Evolutionary conservation across 2,797 vertebrate species (phyloP).

Genomic region (Amblyraja radiata): DNA sequence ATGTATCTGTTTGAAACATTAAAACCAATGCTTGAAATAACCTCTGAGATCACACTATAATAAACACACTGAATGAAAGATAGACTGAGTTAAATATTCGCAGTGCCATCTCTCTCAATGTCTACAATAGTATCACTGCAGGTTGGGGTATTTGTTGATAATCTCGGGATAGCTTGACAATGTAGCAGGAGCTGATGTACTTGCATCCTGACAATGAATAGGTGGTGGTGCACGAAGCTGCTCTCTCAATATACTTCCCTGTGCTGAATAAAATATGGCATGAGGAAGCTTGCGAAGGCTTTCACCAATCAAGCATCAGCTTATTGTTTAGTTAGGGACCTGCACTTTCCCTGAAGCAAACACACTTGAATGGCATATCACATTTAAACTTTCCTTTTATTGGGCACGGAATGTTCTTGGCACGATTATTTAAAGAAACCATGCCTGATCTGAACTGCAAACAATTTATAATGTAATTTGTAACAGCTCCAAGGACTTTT

Average conservation of each 20-base stretch:
- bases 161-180: background rate
- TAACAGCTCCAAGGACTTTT: background rate
- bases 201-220: slow-evolving; percentile 16
- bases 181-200: slow-evolving; percentile 3
- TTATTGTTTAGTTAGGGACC: slow-evolving; percentile 36
- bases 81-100: background rate
- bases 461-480: slow-evolving; percentile 19
- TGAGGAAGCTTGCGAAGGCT: slow-evolving; percentile 19
- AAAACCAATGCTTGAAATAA: background rate
- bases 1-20: background rate
- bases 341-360: slow-evolving; percentile 32
- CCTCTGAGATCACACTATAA: background rate
- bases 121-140: background rate
- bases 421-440: slow-evolving; percentile 37
- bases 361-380: slow-evolving; percentile 32
- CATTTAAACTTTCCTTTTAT: slow-evolving; percentile 35
- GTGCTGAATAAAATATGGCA: slow-evolving; percentile 20
- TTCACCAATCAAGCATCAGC: slow-evolving; percentile 29
- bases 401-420: slow-evolving; percentile 37
- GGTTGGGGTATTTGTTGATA: background rate
- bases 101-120: background rate
- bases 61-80: background rate
- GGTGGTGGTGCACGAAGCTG: background rate
- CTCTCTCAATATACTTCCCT: background rate
- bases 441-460: slow-evolving; percentile 15